phyloP scores from a whole-genome alignment of 2,113 vertebrate genomes.

The Otis tarda region DNA sequence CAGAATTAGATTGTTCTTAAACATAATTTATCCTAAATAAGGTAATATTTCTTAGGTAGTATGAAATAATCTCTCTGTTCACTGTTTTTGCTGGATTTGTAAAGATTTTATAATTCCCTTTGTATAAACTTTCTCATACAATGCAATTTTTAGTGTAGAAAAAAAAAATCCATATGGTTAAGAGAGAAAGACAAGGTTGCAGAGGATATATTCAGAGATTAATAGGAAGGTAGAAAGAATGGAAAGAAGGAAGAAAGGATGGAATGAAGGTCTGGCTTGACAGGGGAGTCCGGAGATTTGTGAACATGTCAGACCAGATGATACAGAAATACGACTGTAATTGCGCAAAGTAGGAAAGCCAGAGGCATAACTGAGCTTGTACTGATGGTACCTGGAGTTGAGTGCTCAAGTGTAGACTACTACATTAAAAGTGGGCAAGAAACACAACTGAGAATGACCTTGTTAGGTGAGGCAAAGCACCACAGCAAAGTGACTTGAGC shows the following conservation, averaged over 20 bases:
- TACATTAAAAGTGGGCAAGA: not conserved
- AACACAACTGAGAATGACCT: not conserved
- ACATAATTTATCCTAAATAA: not conserved
- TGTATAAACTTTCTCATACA: not conserved
- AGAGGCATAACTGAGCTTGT: not conserved
- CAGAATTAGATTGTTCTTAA: not conserved
- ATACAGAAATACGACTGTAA: not conserved
- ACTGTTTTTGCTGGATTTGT: not conserved
- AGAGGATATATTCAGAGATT: not conserved
- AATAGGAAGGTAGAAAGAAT: not conserved
- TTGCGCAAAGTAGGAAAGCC: not conserved
- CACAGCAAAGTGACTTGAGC: not conserved
- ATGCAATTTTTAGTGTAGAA: not conserved
- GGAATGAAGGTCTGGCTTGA: not conserved
- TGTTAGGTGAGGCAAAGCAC: not conserved
- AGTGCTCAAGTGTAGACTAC: not conserved
- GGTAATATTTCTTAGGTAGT: not conserved
- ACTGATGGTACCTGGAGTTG: not conserved
- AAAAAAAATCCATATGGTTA: not conserved
- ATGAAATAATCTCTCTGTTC: not conserved
- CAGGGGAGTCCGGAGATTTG: not conserved
- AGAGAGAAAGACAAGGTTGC: not conserved
- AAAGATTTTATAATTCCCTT: not conserved
- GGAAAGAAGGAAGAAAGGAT: too few relatives aligned
- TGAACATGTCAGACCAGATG: not conserved